Base-by-base conservation (phyloP, 2,888 invertebrate genomes). In the Lasioglossum leucozonium region DNA sequence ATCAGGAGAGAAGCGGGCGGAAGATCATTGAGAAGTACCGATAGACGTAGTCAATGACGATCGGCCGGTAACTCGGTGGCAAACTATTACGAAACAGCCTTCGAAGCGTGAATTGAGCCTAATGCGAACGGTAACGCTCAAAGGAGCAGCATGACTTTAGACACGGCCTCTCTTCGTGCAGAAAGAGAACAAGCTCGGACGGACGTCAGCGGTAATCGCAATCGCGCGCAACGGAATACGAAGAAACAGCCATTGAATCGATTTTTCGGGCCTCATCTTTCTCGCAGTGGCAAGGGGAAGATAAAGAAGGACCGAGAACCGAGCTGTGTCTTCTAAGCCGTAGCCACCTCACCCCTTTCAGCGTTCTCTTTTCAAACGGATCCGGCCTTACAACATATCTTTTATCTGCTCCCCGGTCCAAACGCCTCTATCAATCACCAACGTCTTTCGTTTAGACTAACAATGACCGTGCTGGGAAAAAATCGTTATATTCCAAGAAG, bases 311-410 rank as follows among this genome's bases (percentile, higher is more conserved):
- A 34, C 77, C 67, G 26, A 13, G 16, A 58, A 58, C 8, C 58
- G 42, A 82, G 51, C 77, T 74, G 76, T 30, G 76, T 86, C 85
- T 81, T 81, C 79, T 81, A 73, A 71, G 81, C 72, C 58, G 74
- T 30, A 26, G 62, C 77, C 65, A 55, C 22, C 81, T 71, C 79
- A 79, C 73, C 86, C 82, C 85, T 82, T 86, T 82, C 73, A 81
- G 30, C 75, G 85, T 82, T 77, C 72, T 47, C 79, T 77, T 79
- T 85, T 82, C 85, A 86, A 79, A 55, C n/a, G n/a, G 67, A 72
- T 65, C 85, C 81, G 65, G 74, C 76, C 72, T 51, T 69, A 77
- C 83, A 78, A 55, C 69, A n/a, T 34, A 34, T 72, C 76, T 55
- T 79, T 76, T 75, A 82, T 79, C 55, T 75, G 40, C 67, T 55